Conservation (phyloP, 2,888 invertebrate species). For the Zygothrica quintamaculata region DNA sequence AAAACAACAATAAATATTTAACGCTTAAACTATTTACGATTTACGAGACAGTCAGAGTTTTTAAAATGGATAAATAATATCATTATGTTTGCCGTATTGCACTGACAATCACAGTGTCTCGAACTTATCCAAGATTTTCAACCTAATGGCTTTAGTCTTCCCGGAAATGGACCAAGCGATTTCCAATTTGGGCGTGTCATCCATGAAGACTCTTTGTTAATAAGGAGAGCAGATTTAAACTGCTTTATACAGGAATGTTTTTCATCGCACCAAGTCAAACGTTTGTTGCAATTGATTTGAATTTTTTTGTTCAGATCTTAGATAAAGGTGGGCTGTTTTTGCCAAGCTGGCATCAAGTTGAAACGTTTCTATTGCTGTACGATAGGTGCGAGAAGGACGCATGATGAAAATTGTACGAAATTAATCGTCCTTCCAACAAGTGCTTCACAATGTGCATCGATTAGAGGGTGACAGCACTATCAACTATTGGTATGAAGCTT, state of each 20-base stretch:
- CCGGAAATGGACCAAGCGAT: no score
- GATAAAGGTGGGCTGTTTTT: neutral
- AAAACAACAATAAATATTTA: conserved; percentile 44
- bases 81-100: conserved; percentile 21
- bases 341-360: neutral
- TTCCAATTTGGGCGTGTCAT: no score
- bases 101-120: conserved; percentile 35
- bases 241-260: no score
- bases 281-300: no score
- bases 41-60: conserved; percentile 10
- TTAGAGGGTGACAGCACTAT: neutral
- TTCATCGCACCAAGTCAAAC: no score
- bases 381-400: neutral
- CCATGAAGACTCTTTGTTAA: conserved; percentile 9
- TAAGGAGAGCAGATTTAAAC: neutral
- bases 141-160: no score
- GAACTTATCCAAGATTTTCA: no score
- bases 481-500: neutral
- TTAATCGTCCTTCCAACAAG: neutral
- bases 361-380: neutral
- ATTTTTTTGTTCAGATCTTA: no score
- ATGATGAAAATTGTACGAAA: neutral
- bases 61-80: conserved; percentile 11
- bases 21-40: conserved; percentile 61
- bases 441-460: neutral